Percentiles rank a stretch among this genome's conserved stretches.
Conservation (phyloP, 1,140 invertebrate species). For the Saxidomus purpurata region DNA sequence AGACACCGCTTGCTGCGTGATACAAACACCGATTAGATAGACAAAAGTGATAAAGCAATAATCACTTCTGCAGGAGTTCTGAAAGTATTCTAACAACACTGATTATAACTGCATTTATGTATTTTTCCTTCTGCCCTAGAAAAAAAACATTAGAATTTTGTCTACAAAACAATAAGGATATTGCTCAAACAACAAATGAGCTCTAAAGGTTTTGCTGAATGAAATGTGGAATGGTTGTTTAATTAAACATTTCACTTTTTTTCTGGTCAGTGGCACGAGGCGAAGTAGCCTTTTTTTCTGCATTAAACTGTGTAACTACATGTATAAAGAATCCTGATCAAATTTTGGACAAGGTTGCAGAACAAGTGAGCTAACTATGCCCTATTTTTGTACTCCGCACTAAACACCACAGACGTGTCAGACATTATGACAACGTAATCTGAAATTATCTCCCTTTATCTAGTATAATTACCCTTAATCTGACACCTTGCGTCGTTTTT, state of each 20-base stretch:
- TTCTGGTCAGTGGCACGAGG: too few relatives aligned
- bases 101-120: not conserved
- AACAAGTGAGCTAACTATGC: not conserved
- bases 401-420: not conserved
- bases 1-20: not conserved
- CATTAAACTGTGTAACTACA: too few relatives aligned
- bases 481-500: not conserved
- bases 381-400: not conserved
- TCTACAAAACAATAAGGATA: too few relatives aligned
- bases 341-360: too few relatives aligned
- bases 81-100: not conserved
- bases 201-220: too few relatives aligned
- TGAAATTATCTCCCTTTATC: constrained; percentile 1
- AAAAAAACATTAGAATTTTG: too few relatives aligned
- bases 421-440: constrained; percentile 10
- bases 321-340: too few relatives aligned
- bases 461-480: not conserved
- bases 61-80: not conserved
- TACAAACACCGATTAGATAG: not conserved
- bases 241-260: too few relatives aligned
- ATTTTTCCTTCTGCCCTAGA: too few relatives aligned
- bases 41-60: not conserved
- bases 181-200: too few relatives aligned
- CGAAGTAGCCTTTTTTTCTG: too few relatives aligned
- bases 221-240: too few relatives aligned